These are phyloP conservation scores for Platanista minor DNA, from an alignment of 2,113 vertebrate species.

Conservation along the genomic window DNA sequence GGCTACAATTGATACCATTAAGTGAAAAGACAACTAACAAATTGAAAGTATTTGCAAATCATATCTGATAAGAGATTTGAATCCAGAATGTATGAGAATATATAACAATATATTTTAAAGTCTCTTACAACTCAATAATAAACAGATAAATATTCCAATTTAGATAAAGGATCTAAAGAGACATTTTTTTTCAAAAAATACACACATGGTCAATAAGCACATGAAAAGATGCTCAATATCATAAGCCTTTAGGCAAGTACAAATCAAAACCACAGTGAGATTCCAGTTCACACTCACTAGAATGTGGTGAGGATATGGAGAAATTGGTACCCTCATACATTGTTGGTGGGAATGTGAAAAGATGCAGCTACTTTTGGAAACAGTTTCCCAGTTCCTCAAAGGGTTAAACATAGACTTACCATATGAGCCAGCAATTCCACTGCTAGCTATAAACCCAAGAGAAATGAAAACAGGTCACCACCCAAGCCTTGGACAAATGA, in stretches of 20 bases:
- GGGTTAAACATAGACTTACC: background rate
- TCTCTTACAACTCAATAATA: background rate
- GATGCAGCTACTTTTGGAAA: background rate
- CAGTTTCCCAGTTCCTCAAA: background rate
- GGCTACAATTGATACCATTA: background rate
- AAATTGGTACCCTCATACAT: background rate
- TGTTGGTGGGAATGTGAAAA: background rate
- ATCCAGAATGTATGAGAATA: background rate
- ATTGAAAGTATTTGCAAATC: background rate
- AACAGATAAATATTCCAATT: background rate
- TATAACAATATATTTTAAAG: background rate
- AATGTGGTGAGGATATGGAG: background rate
- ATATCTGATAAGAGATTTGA: background rate
- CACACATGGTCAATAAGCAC: background rate
- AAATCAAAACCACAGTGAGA: background rate
- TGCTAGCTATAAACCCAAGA: background rate
- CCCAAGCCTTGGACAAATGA: background rate
- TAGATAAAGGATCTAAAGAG: background rate
- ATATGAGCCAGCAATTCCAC: background rate
- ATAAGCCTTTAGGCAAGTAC: background rate
- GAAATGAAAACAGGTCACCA: background rate
- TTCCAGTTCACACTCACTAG: background rate
- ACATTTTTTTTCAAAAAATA: background rate
- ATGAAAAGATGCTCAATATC: background rate
- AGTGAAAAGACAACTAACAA: background rate